Base-by-base conservation (phyloP, 2,888 invertebrate species). In the Drosophila anomelani region DNA sequence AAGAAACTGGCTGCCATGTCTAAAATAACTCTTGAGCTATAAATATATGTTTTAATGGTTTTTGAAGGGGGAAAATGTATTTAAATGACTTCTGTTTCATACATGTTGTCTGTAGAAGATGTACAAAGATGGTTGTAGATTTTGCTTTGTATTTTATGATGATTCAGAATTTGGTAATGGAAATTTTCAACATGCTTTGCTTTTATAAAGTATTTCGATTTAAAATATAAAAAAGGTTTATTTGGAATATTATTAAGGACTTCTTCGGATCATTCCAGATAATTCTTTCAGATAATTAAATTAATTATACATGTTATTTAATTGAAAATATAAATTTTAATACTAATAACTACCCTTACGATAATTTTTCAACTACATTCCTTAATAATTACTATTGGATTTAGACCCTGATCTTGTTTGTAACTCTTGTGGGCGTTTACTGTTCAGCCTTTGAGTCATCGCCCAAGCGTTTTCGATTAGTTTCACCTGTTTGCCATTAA, bases 401-500 rank as follows among this genome's bases (percentile, higher is more conserved):
- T 23, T 3, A 15, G 57, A 39, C 69, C 73, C 43, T 66, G 66
- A 64, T 66, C 57, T 44, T 53, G 54, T 54, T 69, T 49, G 44
- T 58, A 59, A 26, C 29, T 60, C 60, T 61, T 43, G 83, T 85
- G 74, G 82, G 85, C 80, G 85, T 76, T 66, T 41, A 34, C 47
- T 53, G 49, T 38, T 39, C 15, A 43, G 13, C 43, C 17, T 43
- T 32, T 85, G 83, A 83, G 70, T 85, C 86, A 83, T 62, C 68
- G 39, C 38, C 32, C 44, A 75, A 57, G 36, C 41, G 43, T 63
- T 63, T 63, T 17, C 34, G 57, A 58, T 63, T 54, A 53, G 82
- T 82, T 82, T 75, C 85, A 82, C 85, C 82, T 81, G 80, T 53
- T 47, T 38, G 53, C 32, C 54, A 38, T 55, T 55, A 20, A 32